These are phyloP conservation scores for Tholera decimalis DNA, from an alignment of 2,888 invertebrate genomes.

Conservation along the genomic window DNA sequence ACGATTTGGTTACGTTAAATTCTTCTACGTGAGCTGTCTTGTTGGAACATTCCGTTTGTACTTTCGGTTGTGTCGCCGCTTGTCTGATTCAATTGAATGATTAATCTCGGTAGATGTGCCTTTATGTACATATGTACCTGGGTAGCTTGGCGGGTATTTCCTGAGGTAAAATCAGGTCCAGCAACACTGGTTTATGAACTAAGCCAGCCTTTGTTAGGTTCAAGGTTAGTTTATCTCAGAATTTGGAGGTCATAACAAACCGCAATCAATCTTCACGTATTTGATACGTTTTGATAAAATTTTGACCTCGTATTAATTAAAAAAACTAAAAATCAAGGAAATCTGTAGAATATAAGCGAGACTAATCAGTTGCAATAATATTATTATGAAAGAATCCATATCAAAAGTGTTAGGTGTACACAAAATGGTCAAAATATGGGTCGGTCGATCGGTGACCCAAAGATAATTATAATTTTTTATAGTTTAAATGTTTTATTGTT, in stretches of 20 bases:
- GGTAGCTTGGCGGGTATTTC: conserved; percentile 11
- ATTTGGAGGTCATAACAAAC: conserved; percentile 17
- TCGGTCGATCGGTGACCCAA: conserved; percentile 80
- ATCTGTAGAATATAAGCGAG: conserved; percentile 1
- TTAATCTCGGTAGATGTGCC: conserved; percentile 39
- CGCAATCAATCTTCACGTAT: background rate
- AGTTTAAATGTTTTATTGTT: conserved; percentile 83
- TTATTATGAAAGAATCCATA: conserved; percentile 56
- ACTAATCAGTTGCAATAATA: conserved; percentile 40
- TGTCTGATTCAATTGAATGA: conserved; percentile 44
- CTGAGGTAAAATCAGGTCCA: conserved; percentile 14
- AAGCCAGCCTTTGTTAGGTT: conserved; percentile 20
- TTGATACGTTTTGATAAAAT: conserved; percentile 2
- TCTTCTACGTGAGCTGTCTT: conserved; percentile 47
- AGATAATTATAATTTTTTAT: conserved; percentile 81
- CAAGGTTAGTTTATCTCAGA: conserved; percentile 34
- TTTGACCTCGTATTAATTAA: background rate
- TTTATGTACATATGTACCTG: conserved; percentile 45
- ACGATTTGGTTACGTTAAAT: conserved; percentile 68
- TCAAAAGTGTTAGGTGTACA: conserved; percentile 58
- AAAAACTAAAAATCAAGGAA: background rate
- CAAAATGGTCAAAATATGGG: conserved; percentile 74
- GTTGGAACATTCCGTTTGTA: conserved; percentile 41
- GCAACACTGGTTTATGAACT: conserved; percentile 17
- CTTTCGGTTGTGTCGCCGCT: conserved; percentile 26